Conservation (phyloP, 2,888 invertebrate species). For the Cryptocheilus praepositus region DNA sequence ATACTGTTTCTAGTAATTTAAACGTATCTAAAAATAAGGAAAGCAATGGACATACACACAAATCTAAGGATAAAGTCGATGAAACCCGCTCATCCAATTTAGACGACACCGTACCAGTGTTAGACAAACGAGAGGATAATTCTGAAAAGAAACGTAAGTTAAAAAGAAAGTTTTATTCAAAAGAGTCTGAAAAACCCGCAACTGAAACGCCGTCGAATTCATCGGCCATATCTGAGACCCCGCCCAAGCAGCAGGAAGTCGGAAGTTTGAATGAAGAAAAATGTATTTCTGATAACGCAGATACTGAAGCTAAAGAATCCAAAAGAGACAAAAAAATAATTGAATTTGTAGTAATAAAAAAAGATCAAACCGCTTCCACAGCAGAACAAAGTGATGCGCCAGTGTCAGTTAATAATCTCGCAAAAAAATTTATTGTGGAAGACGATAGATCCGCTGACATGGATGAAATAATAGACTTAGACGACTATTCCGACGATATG, state of each 20-base stretch:
- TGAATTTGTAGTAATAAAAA: not conserved
- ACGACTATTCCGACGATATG: slow-evolving; percentile 72
- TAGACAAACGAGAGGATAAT: slow-evolving; percentile 23
- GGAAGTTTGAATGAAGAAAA: not conserved
- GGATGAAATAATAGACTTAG: slow-evolving; percentile 71
- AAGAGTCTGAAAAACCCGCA: slow-evolving; percentile 18
- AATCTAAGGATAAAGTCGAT: not conserved
- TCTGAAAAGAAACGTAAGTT: slow-evolving; percentile 23
- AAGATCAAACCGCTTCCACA: slow-evolving; percentile 10
- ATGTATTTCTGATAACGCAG: slow-evolving; percentile 7
- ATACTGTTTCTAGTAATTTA: not conserved
- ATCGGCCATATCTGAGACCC: too few relatives aligned
- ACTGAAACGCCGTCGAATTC: not conserved
- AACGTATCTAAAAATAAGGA: not conserved
- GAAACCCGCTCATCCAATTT: not conserved
- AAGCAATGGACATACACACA: not conserved
- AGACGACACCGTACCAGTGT: not conserved
- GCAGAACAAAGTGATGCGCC: slow-evolving; percentile 1
- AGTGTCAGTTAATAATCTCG: not conserved
- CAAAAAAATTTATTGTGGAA: slow-evolving; percentile 25
- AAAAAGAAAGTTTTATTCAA: slow-evolving; percentile 38
- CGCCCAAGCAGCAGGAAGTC: too few relatives aligned
- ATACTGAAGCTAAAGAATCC: not conserved
- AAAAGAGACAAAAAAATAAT: not conserved
- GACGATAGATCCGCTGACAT: slow-evolving; percentile 63